A percentile compares a stretch with the other conserved stretches of the same genome.
Conservation (phyloP, 2,113 vertebrate genomes). For the Gadus macrocephalus region DNA sequence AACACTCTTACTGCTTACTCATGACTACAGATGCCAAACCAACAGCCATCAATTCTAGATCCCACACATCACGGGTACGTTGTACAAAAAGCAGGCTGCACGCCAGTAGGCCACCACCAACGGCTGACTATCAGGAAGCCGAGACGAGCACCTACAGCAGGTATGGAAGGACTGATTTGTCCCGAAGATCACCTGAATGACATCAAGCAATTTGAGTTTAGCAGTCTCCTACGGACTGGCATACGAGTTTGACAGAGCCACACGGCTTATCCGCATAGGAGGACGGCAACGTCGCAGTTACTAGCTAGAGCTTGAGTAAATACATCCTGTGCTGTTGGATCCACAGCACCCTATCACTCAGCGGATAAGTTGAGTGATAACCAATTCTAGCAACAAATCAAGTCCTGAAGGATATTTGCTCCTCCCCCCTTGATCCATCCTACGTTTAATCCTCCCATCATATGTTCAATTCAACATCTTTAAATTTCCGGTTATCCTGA, state of each 20-base stretch:
- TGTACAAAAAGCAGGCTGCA: too few relatives aligned
- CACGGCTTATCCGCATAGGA: constrained; percentile 2
- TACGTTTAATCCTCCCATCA: too few relatives aligned
- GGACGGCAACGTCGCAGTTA: neutral
- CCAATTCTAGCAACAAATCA: too few relatives aligned
- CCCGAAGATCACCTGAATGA: neutral
- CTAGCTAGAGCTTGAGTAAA: neutral
- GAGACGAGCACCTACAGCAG: neutral
- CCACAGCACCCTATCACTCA: constrained; percentile 8
- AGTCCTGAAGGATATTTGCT: too few relatives aligned
- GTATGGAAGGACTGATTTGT: constrained; percentile 2
- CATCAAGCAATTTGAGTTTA: neutral
- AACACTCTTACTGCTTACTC: neutral
- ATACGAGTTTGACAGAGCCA: constrained; percentile 2
- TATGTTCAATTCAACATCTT: too few relatives aligned
- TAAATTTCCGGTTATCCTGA: too few relatives aligned
- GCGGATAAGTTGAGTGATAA: constrained; percentile 15
- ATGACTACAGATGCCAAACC: neutral
- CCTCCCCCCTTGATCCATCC: too few relatives aligned
- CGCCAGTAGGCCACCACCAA: too few relatives aligned
- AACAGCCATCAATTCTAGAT: too few relatives aligned
- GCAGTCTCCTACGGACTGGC: neutral
- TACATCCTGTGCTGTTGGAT: constrained; percentile 20
- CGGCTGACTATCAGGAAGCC: neutral
- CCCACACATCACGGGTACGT: too few relatives aligned